Base-by-base conservation (phyloP, 2,113 vertebrate species). In the Scomber scombrus region DNA sequence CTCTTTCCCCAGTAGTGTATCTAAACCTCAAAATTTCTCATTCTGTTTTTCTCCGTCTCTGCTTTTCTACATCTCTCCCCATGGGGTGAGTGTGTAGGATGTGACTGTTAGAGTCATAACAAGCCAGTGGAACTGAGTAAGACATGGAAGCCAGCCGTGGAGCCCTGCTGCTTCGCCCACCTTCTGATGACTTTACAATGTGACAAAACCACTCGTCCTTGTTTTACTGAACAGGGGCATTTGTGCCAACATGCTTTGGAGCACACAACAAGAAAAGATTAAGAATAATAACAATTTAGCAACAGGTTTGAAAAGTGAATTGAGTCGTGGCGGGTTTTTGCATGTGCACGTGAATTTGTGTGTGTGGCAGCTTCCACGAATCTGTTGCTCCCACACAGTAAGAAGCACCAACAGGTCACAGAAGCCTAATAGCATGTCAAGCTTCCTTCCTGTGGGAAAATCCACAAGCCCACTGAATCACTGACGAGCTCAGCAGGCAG, bases 101-200 rank as follows among this genome's bases (percentile, higher is more conserved):
- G 75, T 72, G 87, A 85, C 92, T 94, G 94, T 57, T 94, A 93
- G 87, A 93, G 58, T 92, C 89, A 94, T 94, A 94, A 91, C 81
- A 81, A 75, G 77, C 57, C 74, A 65, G 73, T 91, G 90, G 91
- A 93, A 94, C 75, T 56, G 21, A 89, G 83, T 88, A 86, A 86
- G 87, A 90, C 80, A 60, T 45, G 69, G 82, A 72, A 87, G 83
- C 81, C 82, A 79, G 75, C 52, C 4, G 78, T 85, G 82, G 82
- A 89, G 83, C 80, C 86, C 85, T 57, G 73, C 80, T 67, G 75
- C 81, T 73, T 88, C 89, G 80, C 87, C 91, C 86, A 91, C 93
- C 86, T 81, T 84, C 85, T 94, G 93, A 95, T 95, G 88, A 85
- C 81, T 95, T 95, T 94, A 91, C 93, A 94, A 91, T 73, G 77